Conservation (phyloP, 2,113 vertebrate species). For the Steatornis caripensis region DNA sequence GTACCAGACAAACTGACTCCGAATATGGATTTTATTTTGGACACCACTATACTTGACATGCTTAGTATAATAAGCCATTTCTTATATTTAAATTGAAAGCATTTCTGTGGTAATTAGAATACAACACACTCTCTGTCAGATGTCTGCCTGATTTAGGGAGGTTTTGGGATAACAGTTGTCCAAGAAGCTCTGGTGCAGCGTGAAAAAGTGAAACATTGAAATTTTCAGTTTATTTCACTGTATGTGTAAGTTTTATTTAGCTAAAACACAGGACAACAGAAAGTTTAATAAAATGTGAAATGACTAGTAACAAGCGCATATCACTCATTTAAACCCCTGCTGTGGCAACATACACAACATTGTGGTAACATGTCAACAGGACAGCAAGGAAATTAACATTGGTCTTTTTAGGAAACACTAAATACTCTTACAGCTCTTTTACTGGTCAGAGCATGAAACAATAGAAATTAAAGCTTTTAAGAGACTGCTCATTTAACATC, state of each 20-base stretch:
- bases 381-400: not conserved
- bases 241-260: not conserved
- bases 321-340: not conserved
- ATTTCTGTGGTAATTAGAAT: slow-evolving; percentile 18
- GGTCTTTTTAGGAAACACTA: not conserved
- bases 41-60: slow-evolving; percentile 14
- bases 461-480: not conserved
- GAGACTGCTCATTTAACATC: not conserved
- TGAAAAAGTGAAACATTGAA: not conserved
- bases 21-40: slow-evolving; percentile 57
- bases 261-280: not conserved
- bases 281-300: not conserved
- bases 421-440: not conserved
- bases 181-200: not conserved
- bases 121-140: not conserved
- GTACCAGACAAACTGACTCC: slow-evolving; percentile 65
- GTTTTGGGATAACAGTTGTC: not conserved
- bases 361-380: not conserved
- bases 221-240: not conserved
- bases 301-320: not conserved
- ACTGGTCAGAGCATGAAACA: not conserved
- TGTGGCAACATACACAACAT: not conserved
- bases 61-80: slow-evolving; percentile 12
- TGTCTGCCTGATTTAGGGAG: not conserved
- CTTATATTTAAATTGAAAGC: slow-evolving; percentile 31